phyloP scores from a whole-genome alignment of 2,888 invertebrate species.

The Buathra laborator region DNA sequence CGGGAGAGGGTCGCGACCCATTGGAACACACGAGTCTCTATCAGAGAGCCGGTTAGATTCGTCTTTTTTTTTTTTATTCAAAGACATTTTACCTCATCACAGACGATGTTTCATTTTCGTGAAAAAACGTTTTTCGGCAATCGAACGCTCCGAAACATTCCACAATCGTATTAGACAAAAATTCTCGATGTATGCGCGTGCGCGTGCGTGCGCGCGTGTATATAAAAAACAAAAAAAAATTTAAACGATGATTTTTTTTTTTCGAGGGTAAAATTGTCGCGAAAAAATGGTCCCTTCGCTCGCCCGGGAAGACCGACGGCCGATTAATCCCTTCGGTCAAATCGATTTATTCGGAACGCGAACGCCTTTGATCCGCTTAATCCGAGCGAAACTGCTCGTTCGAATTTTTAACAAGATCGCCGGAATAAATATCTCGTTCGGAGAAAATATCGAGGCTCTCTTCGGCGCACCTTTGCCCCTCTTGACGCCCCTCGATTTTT shows the following conservation, averaged over 20 bases:
- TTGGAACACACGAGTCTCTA: constrained; percentile 84
- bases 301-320: neutral
- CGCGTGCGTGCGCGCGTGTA: no score
- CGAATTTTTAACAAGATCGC: constrained; percentile 20
- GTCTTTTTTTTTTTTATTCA: constrained; percentile 9
- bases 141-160: no score
- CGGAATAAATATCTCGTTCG: neutral
- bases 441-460: neutral
- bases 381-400: constrained; percentile 33
- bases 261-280: neutral
- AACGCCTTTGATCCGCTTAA: constrained; percentile 55
- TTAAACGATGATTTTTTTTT: no score
- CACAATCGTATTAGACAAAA: no score
- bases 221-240: no score
- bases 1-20: constrained; percentile 81
- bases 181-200: no score
- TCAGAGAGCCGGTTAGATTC: constrained; percentile 81
- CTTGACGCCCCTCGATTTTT: constrained; percentile 1
- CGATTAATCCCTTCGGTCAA: constrained; percentile 25
- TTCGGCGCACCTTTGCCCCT: neutral
- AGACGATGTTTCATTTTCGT: no score
- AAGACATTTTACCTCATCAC: no score
- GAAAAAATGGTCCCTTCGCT: neutral
- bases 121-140: no score
- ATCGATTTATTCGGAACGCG: constrained; percentile 50